Conservation (phyloP, 1,140 invertebrate species). For the Melanaphis sacchari region DNA sequence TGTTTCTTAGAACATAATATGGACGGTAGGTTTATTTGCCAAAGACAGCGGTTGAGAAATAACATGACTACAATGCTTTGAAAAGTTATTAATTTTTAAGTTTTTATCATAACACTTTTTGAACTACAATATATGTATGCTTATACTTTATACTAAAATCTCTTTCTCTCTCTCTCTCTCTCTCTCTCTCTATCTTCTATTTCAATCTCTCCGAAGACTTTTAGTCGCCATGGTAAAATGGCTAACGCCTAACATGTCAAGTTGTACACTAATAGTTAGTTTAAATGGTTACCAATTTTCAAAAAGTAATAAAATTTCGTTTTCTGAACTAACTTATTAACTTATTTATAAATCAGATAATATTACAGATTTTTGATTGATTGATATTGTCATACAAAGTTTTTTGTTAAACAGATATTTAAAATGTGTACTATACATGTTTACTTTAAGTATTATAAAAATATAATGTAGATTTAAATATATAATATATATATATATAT, state of each 20-base stretch:
- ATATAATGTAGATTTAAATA: too few relatives aligned
- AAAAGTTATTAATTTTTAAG: constrained; percentile 33
- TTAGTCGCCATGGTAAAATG: background rate
- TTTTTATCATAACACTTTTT: background rate
- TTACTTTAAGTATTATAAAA: too few relatives aligned
- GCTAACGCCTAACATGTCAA: background rate
- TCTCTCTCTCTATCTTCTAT: background rate
- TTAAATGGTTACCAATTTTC: too few relatives aligned
- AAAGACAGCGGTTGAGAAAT: background rate
- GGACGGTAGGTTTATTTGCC: background rate
- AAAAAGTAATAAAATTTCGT: background rate
- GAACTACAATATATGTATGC: background rate
- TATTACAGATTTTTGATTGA: background rate
- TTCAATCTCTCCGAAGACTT: background rate
- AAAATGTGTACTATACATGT: too few relatives aligned
- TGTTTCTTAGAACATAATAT: background rate
- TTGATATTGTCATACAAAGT: too few relatives aligned
- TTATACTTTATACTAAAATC: background rate
- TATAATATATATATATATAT: too few relatives aligned
- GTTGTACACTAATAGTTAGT: too few relatives aligned
- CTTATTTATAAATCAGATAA: background rate
- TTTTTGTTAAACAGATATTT: too few relatives aligned
- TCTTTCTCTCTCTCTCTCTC: too few relatives aligned
- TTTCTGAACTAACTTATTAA: background rate
- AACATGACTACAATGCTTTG: background rate